phyloP scores from a whole-genome alignment of 23 tunicate species.

The Styela clava region DNA sequence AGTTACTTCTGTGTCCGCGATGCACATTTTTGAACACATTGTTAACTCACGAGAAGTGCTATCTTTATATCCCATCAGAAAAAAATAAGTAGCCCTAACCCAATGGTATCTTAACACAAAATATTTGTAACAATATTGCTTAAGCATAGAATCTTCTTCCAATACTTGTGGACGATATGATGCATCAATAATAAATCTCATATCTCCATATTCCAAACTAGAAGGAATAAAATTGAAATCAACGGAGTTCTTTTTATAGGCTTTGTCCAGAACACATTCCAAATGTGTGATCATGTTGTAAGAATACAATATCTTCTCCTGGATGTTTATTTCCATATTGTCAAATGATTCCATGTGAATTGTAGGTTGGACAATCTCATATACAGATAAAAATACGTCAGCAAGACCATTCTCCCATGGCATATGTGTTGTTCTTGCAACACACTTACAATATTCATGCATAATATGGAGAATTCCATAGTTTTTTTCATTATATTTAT shows the following conservation, averaged over 20 bases:
- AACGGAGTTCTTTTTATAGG: not conserved
- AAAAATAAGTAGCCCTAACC: conserved; percentile 21
- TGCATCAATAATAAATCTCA: conserved; percentile 14
- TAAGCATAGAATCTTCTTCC: conserved; percentile 1
- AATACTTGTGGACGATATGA: conserved; percentile 17
- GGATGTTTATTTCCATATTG: not conserved
- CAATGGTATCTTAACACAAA: conserved; percentile 23
- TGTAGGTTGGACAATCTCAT: not conserved
- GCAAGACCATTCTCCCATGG: conserved; percentile 9
- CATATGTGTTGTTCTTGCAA: conserved; percentile 2
- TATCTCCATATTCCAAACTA: conserved; percentile 6
- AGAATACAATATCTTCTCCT: not conserved
- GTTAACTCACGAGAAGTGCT: conserved; percentile 13
- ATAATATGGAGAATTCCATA: conserved; percentile 6
- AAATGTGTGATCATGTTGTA: conserved; percentile 19
- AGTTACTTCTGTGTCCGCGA: not conserved
- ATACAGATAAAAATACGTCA: conserved; percentile 1
- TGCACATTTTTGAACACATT: conserved; percentile 10
- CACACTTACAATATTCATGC: not conserved
- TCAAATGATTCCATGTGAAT: conserved; percentile 1
- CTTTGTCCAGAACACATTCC: conserved; percentile 6
- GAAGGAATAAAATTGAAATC: conserved; percentile 16
- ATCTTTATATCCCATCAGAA: conserved; percentile 2
- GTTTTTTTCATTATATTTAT: conserved; percentile 13
- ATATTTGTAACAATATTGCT: conserved; percentile 8